Conservation (phyloP, 2,797 vertebrate genomes). For the Syngnathus acus region DNA sequence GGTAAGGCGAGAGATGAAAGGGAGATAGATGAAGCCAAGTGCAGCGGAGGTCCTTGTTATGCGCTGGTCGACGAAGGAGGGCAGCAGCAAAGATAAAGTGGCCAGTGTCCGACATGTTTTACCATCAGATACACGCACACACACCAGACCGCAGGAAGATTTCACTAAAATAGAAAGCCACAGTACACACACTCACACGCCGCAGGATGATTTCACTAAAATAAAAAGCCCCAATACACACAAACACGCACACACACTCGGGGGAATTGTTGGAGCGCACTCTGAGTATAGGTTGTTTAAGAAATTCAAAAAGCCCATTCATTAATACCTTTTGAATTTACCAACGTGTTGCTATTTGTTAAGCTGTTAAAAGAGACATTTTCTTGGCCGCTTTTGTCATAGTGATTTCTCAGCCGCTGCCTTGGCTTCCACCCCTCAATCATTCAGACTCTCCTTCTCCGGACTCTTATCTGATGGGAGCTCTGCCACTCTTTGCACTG, state of each 20-base stretch:
- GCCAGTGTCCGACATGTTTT: slow-evolving; percentile 31
- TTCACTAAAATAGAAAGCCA: slow-evolving; percentile 16
- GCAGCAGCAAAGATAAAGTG: slow-evolving; percentile 54
- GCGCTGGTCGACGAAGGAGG: slow-evolving; percentile 41
- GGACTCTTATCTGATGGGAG: slow-evolving; percentile 73
- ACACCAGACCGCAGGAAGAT: not conserved
- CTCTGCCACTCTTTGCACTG: slow-evolving; percentile 73
- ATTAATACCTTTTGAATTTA: not conserved
- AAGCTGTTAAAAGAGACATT: slow-evolving; percentile 1
- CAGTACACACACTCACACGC: slow-evolving; percentile 19
- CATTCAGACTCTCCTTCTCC: slow-evolving; percentile 51
- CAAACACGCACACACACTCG: too few relatives aligned
- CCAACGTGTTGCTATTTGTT: slow-evolving; percentile 24
- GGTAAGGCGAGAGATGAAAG: slow-evolving; percentile 34
- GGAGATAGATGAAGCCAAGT: slow-evolving; percentile 28
- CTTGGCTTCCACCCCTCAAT: slow-evolving; percentile 43
- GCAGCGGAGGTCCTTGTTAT: slow-evolving; percentile 33
- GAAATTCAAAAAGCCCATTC: too few relatives aligned
- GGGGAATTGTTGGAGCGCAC: too few relatives aligned
- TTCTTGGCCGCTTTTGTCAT: not conserved
- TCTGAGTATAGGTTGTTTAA: too few relatives aligned
- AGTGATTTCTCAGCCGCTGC: slow-evolving; percentile 47
- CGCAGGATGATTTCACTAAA: not conserved
- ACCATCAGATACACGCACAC: slow-evolving; percentile 42
- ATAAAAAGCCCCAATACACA: too few relatives aligned